Evolutionary conservation across 2,113 vertebrate genomes (phyloP).

Genomic region (Stercorarius parasiticus): DNA sequence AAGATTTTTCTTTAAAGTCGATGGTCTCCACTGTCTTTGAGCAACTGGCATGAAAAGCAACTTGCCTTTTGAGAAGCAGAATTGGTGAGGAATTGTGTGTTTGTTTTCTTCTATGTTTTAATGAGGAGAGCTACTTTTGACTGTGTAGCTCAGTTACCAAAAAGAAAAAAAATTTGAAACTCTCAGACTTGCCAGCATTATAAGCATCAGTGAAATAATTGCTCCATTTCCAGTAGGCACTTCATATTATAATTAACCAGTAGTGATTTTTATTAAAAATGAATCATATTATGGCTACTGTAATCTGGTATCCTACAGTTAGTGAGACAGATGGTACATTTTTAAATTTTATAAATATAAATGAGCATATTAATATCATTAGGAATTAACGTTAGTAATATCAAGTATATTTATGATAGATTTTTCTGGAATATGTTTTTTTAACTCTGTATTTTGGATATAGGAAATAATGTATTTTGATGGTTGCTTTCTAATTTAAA

Average conservation of each 20-base stretch:
- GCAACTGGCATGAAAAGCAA: not conserved
- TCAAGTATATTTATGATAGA: conserved; percentile 33
- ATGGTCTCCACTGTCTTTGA: not conserved
- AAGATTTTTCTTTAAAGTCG: not conserved
- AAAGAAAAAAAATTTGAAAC: not conserved
- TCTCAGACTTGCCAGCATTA: not conserved
- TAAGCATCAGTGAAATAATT: conserved; percentile 42
- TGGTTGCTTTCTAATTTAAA: not conserved
- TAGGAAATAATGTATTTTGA: not conserved
- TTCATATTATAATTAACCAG: conserved; percentile 56
- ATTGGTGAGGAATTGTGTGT: not conserved
- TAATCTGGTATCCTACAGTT: conserved; percentile 45
- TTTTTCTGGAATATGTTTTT: conserved; percentile 60
- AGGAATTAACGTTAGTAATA: conserved; percentile 58
- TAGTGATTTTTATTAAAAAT: conserved; percentile 58
- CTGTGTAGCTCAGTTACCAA: not conserved
- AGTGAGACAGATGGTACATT: conserved; percentile 59
- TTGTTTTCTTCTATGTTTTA: not conserved
- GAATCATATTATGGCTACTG: conserved; percentile 30
- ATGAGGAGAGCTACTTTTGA: not conserved
- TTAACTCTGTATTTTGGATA: not conserved
- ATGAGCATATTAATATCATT: conserved; percentile 55
- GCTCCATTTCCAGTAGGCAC: conserved; percentile 38
- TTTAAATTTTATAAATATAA: conserved; percentile 72
- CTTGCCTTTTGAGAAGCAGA: not conserved